Evolutionary conservation across 2,888 invertebrate genomes (phyloP), one percentile per base, ranked within the genome.

Genomic region (Drosophila ezoana): DNA sequence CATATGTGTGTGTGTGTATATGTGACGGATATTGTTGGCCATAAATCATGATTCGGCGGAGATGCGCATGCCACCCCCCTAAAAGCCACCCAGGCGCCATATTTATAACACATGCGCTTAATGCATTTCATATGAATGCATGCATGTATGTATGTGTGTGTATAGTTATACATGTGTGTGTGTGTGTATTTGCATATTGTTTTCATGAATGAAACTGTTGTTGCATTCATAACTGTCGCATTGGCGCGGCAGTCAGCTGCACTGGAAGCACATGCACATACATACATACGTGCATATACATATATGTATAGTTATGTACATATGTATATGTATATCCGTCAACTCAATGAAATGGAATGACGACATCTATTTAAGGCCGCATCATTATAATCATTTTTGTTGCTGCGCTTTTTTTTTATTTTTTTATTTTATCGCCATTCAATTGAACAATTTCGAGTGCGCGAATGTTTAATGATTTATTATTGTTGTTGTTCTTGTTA

Each of bases 161-260:
- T 59, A 16, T 18, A n/a, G n/a, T n/a, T n/a, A n/a, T n/a, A n/a
- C n/a, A 37, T 48, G 18, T 58, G 28, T 10, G 38, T 54, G 32
- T 35, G 11, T 44, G 4, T 44, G 41, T 51, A 43, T 41, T 40
- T 44, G 57, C 56, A 63, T 52, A 58, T 37, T 49, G 45, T 66
- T 76, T 71, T 84, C 62, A 82, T 83, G 82, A 83, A 83, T 83
- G 85, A 79, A 85, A 79, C 79, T 65, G 63, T 81, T 85, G 75
- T 76, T 79, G 73, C 65, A 59, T 52, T 68, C 70, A 79, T 76
- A 71, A 81, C 69, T 62, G 61, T 41, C 61, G 69, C 60, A 60
- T 47, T 61, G 23, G 37, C 28, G 28, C 28, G 2, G 2, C 28
- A 28, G 8, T 28, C 28, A 28, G 28, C 62, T 78, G 78, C 75